These are phyloP conservation scores for Torymus texanus DNA, from an alignment of 2,888 invertebrate species.

Conservation along the genomic window DNA sequence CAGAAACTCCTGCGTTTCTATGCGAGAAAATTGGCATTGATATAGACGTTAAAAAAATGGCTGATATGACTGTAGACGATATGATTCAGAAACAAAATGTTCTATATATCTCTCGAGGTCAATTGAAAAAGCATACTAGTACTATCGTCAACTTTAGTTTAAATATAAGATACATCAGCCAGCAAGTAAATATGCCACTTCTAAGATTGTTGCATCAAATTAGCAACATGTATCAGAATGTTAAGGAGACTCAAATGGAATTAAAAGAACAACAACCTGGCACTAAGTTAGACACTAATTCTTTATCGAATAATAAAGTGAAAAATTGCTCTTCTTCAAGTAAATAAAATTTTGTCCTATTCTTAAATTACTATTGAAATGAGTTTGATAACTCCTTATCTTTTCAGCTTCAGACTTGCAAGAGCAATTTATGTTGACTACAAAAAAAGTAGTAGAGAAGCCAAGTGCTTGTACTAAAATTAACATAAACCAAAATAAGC, in stretches of 20 bases:
- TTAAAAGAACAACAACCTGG: conserved; percentile 84
- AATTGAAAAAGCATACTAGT: conserved; percentile 92
- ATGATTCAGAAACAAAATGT: conserved; percentile 89
- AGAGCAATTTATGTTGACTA: conserved; percentile 78
- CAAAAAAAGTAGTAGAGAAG: conserved; percentile 68
- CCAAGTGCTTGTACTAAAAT: conserved; percentile 65
- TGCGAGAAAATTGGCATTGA: conserved; percentile 94
- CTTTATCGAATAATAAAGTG: conserved; percentile 74
- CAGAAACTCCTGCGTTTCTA: conserved; percentile 91
- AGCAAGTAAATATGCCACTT: conserved; percentile 97
- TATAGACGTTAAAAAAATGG: conserved; percentile 91
- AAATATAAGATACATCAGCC: conserved; percentile 92
- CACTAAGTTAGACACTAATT: conserved; percentile 70
- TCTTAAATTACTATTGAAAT: not conserved
- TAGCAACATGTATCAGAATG: conserved; percentile 97
- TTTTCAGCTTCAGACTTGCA: conserved; percentile 80
- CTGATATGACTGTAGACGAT: conserved; percentile 92
- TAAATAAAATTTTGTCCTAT: conserved; percentile 66
- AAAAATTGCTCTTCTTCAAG: conserved; percentile 81
- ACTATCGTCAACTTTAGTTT: conserved; percentile 93
- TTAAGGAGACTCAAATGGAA: conserved; percentile 94
- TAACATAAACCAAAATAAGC: conserved; percentile 67
- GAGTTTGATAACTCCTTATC: not conserved
- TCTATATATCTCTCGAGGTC: conserved; percentile 89
- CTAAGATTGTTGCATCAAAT: conserved; percentile 95